Percentiles rank a stretch among this genome's conserved stretches.
Evolutionary conservation across 35 echinoderm and acorn worm genomes (phyloP).

Genomic region (Lytechinus variegatus): DNA sequence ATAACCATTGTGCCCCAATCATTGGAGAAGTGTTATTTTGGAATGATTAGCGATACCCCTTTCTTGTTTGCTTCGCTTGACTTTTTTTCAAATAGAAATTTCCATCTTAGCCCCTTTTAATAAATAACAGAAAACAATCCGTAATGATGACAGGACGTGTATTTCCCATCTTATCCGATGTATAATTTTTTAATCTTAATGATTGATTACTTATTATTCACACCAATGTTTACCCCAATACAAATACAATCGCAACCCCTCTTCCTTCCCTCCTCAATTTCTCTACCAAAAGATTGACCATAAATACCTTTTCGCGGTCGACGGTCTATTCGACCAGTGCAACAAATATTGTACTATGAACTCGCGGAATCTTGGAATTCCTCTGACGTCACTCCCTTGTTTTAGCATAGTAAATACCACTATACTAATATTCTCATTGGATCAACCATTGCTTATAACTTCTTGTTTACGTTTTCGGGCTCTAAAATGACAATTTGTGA

Average conservation of each 20-base stretch:
- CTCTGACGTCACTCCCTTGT: background rate
- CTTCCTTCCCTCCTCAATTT: background rate
- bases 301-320: background rate
- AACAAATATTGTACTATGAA: background rate
- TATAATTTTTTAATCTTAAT: too few species aligned
- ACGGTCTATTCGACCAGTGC: background rate
- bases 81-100: too few species aligned
- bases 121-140: background rate
- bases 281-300: background rate
- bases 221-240: background rate
- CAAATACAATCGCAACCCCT: background rate
- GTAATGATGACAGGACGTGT: background rate
- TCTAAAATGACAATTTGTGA: too few species aligned
- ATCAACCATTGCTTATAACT: too few species aligned
- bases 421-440: background rate
- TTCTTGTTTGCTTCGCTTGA: too few species aligned
- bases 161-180: background rate
- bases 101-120: too few species aligned
- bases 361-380: conserved; percentile 15
- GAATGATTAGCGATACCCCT: too few species aligned
- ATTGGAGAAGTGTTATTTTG: too few species aligned
- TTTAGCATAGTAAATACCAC: background rate
- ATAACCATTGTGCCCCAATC: too few species aligned
- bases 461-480: too few species aligned
- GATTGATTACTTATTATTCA: background rate